Base-by-base conservation (phyloP, 2,113 vertebrate species). In the Epinephelus moara region DNA sequence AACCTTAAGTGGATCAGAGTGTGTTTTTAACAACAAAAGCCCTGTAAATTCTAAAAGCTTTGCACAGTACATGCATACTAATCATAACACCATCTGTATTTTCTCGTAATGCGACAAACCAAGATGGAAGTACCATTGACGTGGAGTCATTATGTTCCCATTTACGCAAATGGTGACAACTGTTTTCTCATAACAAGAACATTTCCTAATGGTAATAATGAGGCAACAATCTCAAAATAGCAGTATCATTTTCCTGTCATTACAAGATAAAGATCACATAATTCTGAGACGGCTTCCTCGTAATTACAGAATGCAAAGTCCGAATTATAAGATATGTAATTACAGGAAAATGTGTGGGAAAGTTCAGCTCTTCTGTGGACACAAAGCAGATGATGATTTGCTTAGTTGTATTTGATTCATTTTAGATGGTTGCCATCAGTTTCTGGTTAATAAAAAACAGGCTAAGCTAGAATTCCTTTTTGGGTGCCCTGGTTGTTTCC, bases 151-250 rank as follows among this genome's bases (percentile, higher is more conserved):
- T 64, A 50, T 30, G 74, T 18, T 56, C 25, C 11, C 19, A 42
- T 66, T 71, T 21, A 33, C 23, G 30, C 19, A 75, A 45, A 55
- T 11, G 9, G 23, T 75, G 45, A 59, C 37, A 21, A 52, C 47
- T 55, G 4, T 14, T 59, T 78, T 68, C 61, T 68, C 45, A 53
- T 45, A 30, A 67, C 72, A 42, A 60, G 19, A 70, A 5, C 6
- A 25, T 33, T 52, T 71, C 19, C 19, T 23, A 49, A 59, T 33
- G 5, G 42, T 37, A 50, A 57, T 59, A 49, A 25, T 70, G 56
- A 57, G 23, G 1, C 1, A 42, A 13, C 18, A 0, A 40, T 7
- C 27, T 53, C 12, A 40, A 42, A 19, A 55, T 19, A 6, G 4
- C 11, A 40, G 69, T 19, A 37, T 13, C 1, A 6, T 19, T 37